Evolutionary conservation across 2,113 vertebrate genomes (phyloP).

Genomic region (Syrmaticus mikado): DNA sequence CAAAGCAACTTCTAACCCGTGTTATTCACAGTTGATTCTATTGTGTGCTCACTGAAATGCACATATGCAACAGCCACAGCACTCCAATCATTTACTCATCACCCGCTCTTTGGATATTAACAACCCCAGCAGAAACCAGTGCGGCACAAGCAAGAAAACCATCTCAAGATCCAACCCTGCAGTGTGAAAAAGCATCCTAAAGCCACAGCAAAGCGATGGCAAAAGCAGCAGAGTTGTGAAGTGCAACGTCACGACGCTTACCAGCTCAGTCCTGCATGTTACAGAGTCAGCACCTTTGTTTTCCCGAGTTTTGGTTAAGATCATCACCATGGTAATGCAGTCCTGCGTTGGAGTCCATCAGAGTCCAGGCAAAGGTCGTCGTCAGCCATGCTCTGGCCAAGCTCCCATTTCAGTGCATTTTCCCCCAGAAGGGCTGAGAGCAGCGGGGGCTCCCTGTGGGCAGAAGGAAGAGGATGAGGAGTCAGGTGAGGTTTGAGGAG

Average conservation of each 20-base stretch:
- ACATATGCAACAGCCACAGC: background rate
- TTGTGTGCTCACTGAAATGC: background rate
- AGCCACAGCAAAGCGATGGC: background rate
- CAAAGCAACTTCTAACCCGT: background rate
- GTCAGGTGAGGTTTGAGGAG: background rate
- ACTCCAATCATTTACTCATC: background rate
- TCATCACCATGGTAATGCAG: conserved; percentile 88
- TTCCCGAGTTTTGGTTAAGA: conserved; percentile 86
- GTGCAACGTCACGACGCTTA: conserved; percentile 65
- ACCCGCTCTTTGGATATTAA: background rate
- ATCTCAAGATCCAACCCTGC: background rate
- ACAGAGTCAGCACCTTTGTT: conserved; percentile 86
- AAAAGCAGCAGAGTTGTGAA: background rate
- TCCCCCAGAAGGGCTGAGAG: background rate
- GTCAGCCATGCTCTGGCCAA: conserved; percentile 57
- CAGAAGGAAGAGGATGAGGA: background rate
- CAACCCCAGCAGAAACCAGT: background rate
- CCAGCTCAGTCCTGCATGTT: conserved; percentile 83
- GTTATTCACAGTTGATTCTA: background rate
- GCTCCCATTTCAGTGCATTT: conserved; percentile 58
- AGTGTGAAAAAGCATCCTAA: background rate
- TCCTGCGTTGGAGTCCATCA: conserved; percentile 62
- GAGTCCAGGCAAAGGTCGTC: conserved; percentile 51
- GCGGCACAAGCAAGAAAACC: background rate
- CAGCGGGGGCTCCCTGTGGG: conserved; percentile 52